Base-by-base conservation (phyloP, 2,113 vertebrate species). In the Bambusicola thoracicus region DNA sequence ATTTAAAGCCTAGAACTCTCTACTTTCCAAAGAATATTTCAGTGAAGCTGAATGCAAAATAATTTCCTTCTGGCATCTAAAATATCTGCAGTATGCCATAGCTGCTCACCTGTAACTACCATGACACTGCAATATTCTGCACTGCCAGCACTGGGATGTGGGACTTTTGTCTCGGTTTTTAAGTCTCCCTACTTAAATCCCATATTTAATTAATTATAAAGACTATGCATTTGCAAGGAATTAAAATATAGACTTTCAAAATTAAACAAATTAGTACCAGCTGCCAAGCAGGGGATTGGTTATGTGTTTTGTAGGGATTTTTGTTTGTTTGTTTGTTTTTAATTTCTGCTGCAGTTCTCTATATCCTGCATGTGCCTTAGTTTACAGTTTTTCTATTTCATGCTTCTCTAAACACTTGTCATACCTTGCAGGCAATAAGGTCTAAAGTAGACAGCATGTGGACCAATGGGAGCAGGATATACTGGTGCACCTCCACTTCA, bases 161-260 rank as follows among this genome's bases (percentile, higher is more conserved):
- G 24, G 68, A 73, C 58, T 93, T 68, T 36, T 24, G 40, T 68
- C 59, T 74, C 19, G 16, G 5, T 41, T 90, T 92, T 93, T 66
- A 78, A 88, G 92, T 96, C 59, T 84, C 55, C 41, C 90, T 91
- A 87, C 85, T 95, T 95, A 92, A 92, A 84, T 90, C 32, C 29
- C 85, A 51, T 10, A 32, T 84, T 95, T 90, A 82, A 96, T 92
- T 97, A 96, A 84, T 83, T 94, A 87, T 84, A 14, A 12, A 76
- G 48, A 14, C 46, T 68, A 73, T 25, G 18, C 4, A 79, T 93
- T 94, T 96, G 69, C 58, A 95, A 93, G 41, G 44, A 96, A 85
- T 95, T 96, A 87, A 73, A 95, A 94, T 92, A 89, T 29, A 95
- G 44, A 70, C 77, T 96, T 96, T 88, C 62, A 91, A 44, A 94